phyloP scores from a whole-genome alignment of 2,797 vertebrate genomes.

The Lepilemur ruficaudatus region DNA sequence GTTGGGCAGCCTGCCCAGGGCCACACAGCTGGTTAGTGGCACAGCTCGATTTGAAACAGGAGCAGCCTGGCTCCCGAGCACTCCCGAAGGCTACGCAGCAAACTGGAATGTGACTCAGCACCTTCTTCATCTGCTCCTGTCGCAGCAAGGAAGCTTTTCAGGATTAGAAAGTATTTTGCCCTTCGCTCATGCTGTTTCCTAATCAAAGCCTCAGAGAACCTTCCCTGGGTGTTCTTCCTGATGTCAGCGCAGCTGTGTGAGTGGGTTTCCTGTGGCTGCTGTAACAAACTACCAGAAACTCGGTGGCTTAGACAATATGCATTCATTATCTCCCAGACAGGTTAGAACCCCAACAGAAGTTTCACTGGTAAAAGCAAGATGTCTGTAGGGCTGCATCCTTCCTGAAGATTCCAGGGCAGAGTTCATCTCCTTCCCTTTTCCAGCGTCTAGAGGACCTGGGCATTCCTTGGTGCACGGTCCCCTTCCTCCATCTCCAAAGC shows the following conservation, averaged over 20 bases:
- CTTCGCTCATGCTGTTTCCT: neutral
- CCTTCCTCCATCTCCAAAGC: too few relatives aligned
- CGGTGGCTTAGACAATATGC: neutral
- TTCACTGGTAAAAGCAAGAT: neutral
- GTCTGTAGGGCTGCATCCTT: neutral
- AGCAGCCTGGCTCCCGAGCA: neutral
- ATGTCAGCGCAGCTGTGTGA: too few relatives aligned
- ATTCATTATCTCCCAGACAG: neutral
- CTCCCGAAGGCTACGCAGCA: too few relatives aligned
- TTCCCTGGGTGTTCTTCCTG: fast-evolving
- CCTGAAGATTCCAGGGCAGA: neutral
- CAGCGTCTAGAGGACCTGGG: fast-evolving
- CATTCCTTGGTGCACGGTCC: fast-evolving
- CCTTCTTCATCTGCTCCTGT: fast-evolving
- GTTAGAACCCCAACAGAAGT: neutral
- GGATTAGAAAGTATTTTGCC: fast-evolving
- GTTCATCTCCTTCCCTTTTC: neutral
- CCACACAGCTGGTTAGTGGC: too few relatives aligned
- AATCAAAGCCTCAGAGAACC: neutral
- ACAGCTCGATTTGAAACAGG: neutral
- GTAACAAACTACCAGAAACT: neutral
- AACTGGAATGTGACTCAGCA: fast-evolving
- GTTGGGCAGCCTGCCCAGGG: neutral
- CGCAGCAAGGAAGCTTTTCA: neutral
- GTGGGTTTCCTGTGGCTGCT: neutral